phyloP scores from a whole-genome alignment of 2,888 invertebrate genomes.

The Polia nebulosa region DNA sequence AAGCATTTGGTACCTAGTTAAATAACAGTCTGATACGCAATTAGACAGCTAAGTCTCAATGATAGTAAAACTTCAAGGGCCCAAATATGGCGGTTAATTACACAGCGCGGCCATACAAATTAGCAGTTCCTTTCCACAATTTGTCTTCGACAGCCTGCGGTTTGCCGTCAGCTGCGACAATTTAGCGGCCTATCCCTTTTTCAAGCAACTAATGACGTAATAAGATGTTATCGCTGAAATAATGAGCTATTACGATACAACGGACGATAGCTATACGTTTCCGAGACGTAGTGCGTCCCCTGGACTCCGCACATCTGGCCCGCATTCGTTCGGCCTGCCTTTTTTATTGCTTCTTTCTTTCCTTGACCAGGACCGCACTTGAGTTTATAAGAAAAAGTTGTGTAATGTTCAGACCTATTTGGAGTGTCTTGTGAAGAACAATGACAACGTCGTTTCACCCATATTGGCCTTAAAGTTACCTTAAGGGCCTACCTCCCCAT shows the following conservation, averaged over 20 bases:
- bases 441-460: background rate
- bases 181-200: slow-evolving; percentile 56
- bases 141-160: slow-evolving; percentile 44
- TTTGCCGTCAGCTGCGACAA: slow-evolving; percentile 64
- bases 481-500: too few species aligned
- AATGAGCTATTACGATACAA: slow-evolving; percentile 59
- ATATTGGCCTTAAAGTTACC: background rate
- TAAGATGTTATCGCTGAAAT: slow-evolving; percentile 64
- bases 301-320: slow-evolving; percentile 63
- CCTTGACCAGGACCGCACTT: slow-evolving; percentile 58
- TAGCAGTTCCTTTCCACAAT: slow-evolving; percentile 35
- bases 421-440: background rate
- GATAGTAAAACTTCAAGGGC: background rate
- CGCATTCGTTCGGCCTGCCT: slow-evolving; percentile 49
- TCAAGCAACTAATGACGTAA: slow-evolving; percentile 53
- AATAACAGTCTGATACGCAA: background rate
- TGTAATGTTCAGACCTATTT: background rate
- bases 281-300: slow-evolving; percentile 22
- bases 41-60: background rate
- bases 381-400: background rate
- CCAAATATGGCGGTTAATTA: slow-evolving; percentile 21
- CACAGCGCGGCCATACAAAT: slow-evolving; percentile 32
- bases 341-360: slow-evolving; percentile 40
- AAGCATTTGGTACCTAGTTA: background rate
- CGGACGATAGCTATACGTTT: slow-evolving; percentile 47